Conservation (phyloP, 2,888 invertebrate genomes). For the Cephus runcator region DNA sequence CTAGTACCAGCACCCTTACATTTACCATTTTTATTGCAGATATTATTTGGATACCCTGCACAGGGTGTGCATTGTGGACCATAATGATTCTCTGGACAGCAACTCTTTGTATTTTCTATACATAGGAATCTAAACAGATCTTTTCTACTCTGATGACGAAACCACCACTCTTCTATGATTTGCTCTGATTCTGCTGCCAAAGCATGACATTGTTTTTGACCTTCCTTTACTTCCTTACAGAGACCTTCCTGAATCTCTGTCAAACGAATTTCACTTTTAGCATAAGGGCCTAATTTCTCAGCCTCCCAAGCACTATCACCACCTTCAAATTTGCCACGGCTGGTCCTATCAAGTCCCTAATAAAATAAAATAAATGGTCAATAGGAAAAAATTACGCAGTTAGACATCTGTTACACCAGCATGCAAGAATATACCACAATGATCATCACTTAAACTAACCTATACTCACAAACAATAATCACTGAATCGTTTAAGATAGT, state of each 20-base stretch:
- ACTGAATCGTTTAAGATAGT: background rate
- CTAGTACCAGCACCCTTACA: conserved; percentile 91
- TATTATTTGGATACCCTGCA: conserved; percentile 75
- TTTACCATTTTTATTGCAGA: conserved; percentile 87
- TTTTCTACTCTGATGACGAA: conserved; percentile 71
- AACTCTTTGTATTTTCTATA: conserved; percentile 78
- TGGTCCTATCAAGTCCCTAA: conserved; percentile 82
- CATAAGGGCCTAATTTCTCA: conserved; percentile 83
- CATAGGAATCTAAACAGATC: conserved; percentile 83
- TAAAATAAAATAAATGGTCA: conserved; percentile 57
- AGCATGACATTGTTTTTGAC: conserved; percentile 84
- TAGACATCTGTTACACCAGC: background rate
- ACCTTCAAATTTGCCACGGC: conserved; percentile 90
- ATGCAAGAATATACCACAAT: background rate
- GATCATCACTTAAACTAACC: background rate
- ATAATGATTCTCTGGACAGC: conserved; percentile 87
- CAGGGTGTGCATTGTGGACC: conserved; percentile 87
- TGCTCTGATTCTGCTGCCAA: conserved; percentile 86
- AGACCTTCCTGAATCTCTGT: conserved; percentile 91
- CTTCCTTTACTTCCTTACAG: conserved; percentile 80
- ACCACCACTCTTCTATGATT: conserved; percentile 90
- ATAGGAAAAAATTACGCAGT: background rate
- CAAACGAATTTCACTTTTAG: conserved; percentile 87
- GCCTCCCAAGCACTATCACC: conserved; percentile 96
- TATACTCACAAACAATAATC: background rate